phyloP scores from a whole-genome alignment of 2,797 vertebrate genomes.

The Falco peregrinus region DNA sequence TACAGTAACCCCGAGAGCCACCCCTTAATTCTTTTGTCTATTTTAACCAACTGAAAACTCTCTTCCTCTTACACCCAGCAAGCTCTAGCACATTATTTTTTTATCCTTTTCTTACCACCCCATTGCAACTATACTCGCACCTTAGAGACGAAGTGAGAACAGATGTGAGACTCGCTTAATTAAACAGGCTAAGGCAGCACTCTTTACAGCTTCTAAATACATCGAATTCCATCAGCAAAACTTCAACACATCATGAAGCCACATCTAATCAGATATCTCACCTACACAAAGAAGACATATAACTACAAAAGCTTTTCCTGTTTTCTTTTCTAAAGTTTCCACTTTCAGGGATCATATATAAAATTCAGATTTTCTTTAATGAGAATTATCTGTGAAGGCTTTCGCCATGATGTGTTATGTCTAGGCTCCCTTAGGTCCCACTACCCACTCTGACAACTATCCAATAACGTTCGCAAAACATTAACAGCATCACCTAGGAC shows the following conservation, averaged over 20 bases:
- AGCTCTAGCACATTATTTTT: neutral
- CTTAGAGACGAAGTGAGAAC: neutral
- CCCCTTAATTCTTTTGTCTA: neutral
- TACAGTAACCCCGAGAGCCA: neutral
- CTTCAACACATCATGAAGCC: neutral
- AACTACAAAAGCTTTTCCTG: neutral
- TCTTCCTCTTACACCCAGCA: neutral
- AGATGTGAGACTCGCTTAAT: neutral
- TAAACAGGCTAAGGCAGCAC: neutral
- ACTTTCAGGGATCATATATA: neutral
- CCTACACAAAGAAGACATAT: neutral
- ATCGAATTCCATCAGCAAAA: neutral
- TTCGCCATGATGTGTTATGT: neutral
- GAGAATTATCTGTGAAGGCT: neutral
- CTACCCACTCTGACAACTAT: neutral
- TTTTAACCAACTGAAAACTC: neutral
- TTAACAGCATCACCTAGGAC: neutral
- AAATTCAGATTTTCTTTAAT: neutral
- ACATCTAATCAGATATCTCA: neutral
- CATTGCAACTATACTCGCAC: neutral
- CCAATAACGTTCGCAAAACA: neutral
- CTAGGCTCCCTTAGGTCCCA: neutral
- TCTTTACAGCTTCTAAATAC: neutral
- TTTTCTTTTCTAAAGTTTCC: neutral
- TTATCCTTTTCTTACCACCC: neutral